Evolutionary conservation across 2,888 invertebrate genomes (phyloP), one percentile per base, ranked within the genome.

Genomic region (Apodemia zela): DNA sequence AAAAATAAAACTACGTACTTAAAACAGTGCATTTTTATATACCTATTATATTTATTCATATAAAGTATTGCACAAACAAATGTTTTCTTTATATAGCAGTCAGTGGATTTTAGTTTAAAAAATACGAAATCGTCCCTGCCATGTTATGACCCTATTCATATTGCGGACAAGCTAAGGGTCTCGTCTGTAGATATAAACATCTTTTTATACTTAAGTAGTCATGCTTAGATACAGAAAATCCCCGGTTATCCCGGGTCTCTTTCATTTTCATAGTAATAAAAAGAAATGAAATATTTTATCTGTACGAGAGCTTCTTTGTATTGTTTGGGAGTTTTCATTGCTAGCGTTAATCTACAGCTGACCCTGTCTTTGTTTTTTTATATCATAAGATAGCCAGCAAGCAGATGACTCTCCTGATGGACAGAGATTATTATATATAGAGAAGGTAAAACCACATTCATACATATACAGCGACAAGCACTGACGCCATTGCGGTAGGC

Each of bases 201-300:
- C 75, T 77, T 71, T 74, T 71, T 73, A 72, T 78, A 73, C 78
- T 78, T 76, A 80, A 75, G 72, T 67, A 66, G 68, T 66, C 60
- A 67, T 64, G 64, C 63, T 66, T 62, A 63, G 63, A 57, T 62
- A 61, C 62, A 65, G 64, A 63, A 80, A 84, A 83, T 77, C 73
- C 78, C 76, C 72, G 72, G 73, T 71, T 75, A 79, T 79, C 78
- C 68, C 67, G 77, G 77, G 77, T 74, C 72, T 73, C 75, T 80
- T 84, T 85, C 82, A 83, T 84, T 84, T 81, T 77, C 75, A 72
- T 71, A 76, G 84, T 79, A 80, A 79, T 86, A 84, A 87, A 86
- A 84, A 82, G 81, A 84, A 84, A 86, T 82, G 84, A 85, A 81
- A 74, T 84, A 84, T 83, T 85, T 82, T 81, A 84, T 83, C 75